Evolutionary conservation across 2,113 vertebrate species (phyloP).

Genomic region (Pteropus alecto): DNA sequence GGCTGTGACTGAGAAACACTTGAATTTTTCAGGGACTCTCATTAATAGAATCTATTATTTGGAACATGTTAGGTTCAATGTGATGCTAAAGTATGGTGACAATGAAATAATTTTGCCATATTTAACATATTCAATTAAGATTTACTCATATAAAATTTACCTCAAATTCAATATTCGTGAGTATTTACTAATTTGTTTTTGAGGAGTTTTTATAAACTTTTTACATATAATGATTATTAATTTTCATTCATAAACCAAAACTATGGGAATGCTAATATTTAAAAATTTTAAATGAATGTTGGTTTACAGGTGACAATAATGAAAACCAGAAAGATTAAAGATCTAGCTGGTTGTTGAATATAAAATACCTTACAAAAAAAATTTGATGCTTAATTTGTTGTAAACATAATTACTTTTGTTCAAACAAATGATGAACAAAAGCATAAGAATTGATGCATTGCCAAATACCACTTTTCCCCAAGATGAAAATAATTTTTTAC

Average conservation of each 20-base stretch:
- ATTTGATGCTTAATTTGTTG: conserved; percentile 66
- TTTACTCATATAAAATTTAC: conserved; percentile 7
- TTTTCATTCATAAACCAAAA: conserved; percentile 23
- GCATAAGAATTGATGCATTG: conserved; percentile 58
- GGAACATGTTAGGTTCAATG: background rate
- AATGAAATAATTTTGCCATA: background rate
- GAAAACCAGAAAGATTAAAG: conserved; percentile 44
- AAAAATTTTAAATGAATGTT: background rate
- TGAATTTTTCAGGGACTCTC: background rate
- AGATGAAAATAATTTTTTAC: conserved; percentile 64
- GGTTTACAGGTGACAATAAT: conserved; percentile 47
- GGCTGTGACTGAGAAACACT: background rate
- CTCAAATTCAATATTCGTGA: conserved; percentile 37
- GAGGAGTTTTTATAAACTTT: background rate
- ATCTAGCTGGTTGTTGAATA: conserved; percentile 43
- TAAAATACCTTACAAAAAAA: conserved; percentile 56
- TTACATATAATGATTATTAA: conserved; percentile 8
- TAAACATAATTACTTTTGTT: conserved; percentile 70
- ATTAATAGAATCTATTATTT: background rate
- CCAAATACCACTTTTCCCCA: conserved; percentile 62
- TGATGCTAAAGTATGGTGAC: background rate
- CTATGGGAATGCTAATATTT: background rate
- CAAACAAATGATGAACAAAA: conserved; percentile 68
- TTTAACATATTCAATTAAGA: background rate
- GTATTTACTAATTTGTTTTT: conserved; percentile 15